Evolutionary conservation across 2,113 vertebrate genomes (phyloP), one percentile per base, ranked within the genome.

Genomic region (Heloderma charlesbogerti): DNA sequence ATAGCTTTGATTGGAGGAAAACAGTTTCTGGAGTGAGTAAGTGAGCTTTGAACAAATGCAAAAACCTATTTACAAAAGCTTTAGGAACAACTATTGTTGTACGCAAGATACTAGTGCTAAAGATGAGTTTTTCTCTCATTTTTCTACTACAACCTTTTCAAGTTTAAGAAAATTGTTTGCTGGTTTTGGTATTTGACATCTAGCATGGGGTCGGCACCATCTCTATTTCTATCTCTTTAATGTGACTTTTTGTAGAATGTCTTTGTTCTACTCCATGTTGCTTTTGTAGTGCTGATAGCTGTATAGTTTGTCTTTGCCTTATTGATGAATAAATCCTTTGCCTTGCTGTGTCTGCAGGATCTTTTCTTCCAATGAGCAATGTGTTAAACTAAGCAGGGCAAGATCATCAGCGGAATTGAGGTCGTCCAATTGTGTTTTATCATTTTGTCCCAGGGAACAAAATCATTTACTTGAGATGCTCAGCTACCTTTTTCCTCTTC

Each of bases 371-470:
- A 90, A 86, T 90, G 84, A 90, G 63, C 89, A 90, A 86, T 57
- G 84, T 86, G 89, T 90, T 86, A 90, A 90, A 86, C 89, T 86
- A 90, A 86, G 89, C 89, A 90, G n/a, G 89, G 75, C 89, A 80
- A 90, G 86, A 86, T 80, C 84, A 90, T 90, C 89, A 86, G 83
- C 45, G n/a, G 84, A 90, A 90, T 71, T 86, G 89, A 90, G 84
- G 89, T 90, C 89, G 86, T 57, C 75, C 83, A 86, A 79, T 86
- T 86, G 89, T 79, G 66, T 90, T 90, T 90, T 90, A 80, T 90
- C 89, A 90, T 90, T 90, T 79, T 40, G 77, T 86, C 74, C 74
- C 63, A 54, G 63, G 71, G 84, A 90, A 84, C 69, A 75, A 74
- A 91, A 88, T 79, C 71, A 88, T 88, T 78, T 88, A 78, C 84